Base-by-base conservation (phyloP, 2,888 invertebrate genomes). In the Agrochola circellaris region DNA sequence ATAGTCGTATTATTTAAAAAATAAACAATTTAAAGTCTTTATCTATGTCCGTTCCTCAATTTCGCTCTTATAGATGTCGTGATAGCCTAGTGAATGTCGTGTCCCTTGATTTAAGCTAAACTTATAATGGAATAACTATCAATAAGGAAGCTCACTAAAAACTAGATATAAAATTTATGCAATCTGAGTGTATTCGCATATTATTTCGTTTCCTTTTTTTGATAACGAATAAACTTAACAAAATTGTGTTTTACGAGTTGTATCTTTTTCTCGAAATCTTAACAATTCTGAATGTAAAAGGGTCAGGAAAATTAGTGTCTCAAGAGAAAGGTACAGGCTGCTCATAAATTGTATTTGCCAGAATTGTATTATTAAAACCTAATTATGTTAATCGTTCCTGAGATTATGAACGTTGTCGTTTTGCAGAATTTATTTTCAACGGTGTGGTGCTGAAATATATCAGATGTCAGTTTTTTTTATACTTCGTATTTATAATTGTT, bases 61-160 rank as follows among this genome's bases (percentile, higher is more conserved):
- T 96, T 96, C 96, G 90, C 93, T 95, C 96, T 96, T 95, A 95
- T 96, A 95, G 94, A 92, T 96, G 96, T 96, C 95, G 96, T 96
- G 94, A 94, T 96, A 96, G 96, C 91, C 91, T 96, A 96, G 95
- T 96, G 85, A 93, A 90, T 95, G 96, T 96, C 94, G 96, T 96
- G 96, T 96, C 95, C 95, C 92, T 93, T 92, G 86, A 86, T 89
- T 91, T 91, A 90, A 88, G 88, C 90, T 85, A 90, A 83, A 86
- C 81, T 89, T 91, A 91, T 90, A 91, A 91, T 89, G 86, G 88
- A 90, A 90, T 90, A 89, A 90, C 83, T 87, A 87, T 79, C 69
- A 77, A 77, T 95, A 96, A 95, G 95, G 92, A 94, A 92, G 95
- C 96, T 96, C 96, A 96, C 93, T 95, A 93, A 91, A 79, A 91